phyloP scores from a whole-genome alignment of 2,113 vertebrate genomes.

The Casuarius casuarius region DNA sequence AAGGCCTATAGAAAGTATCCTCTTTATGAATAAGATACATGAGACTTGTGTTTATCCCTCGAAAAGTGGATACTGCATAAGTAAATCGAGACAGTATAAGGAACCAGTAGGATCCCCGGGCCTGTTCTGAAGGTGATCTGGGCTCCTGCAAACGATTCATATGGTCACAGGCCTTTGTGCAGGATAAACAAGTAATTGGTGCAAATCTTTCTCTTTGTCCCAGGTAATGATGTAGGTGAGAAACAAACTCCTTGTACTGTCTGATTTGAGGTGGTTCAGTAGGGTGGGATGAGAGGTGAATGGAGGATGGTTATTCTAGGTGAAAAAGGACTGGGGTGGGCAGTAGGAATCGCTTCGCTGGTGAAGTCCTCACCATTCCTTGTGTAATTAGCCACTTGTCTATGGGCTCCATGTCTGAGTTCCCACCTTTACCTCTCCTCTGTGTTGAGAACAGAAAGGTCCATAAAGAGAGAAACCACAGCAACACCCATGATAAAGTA shows the following conservation, averaged over 20 bases:
- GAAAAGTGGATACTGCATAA: slow-evolving; percentile 78
- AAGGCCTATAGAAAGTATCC: background rate
- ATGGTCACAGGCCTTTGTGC: background rate
- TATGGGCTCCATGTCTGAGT: slow-evolving; percentile 96
- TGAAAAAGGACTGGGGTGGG: slow-evolving; percentile 48
- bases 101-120: slow-evolving; percentile 17
- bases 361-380: slow-evolving; percentile 99
- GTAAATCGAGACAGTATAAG: slow-evolving; percentile 73
- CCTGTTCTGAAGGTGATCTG: background rate
- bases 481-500: slow-evolving; percentile 67
- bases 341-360: slow-evolving; percentile 71
- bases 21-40: background rate
- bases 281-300: slow-evolving; percentile 67
- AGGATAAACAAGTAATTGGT: background rate
- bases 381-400: slow-evolving; percentile 99
- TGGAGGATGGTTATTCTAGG: slow-evolving; percentile 59
- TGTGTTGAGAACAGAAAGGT: slow-evolving; percentile 87
- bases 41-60: slow-evolving; percentile 75
- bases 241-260: slow-evolving; percentile 72
- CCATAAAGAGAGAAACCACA: slow-evolving; percentile 82
- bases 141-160: slow-evolving; percentile 5
- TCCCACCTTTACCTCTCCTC: slow-evolving; percentile 92
- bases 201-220: slow-evolving; percentile 28
- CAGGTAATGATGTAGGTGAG: slow-evolving; percentile 2
- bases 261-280: slow-evolving; percentile 61